These are phyloP conservation scores for Atractosteus spatula DNA, from an alignment of 2,113 vertebrate species.

Conservation along the genomic window DNA sequence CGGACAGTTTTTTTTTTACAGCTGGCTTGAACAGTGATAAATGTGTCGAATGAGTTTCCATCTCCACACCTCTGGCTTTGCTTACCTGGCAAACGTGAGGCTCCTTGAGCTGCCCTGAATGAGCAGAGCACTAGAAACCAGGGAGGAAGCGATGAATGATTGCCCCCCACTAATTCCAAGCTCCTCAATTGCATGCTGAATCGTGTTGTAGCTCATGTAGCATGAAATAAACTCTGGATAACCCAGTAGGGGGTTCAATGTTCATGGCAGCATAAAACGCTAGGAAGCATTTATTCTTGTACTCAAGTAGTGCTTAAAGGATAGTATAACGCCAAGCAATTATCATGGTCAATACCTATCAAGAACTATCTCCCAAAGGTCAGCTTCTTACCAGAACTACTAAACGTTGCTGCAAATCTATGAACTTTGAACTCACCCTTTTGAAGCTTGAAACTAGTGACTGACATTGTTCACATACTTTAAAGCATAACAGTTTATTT, in stretches of 20 bases:
- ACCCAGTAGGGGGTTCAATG: not conserved
- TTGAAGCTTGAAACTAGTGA: too few species aligned
- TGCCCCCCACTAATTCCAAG: not conserved
- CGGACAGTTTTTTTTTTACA: slow-evolving; percentile 34
- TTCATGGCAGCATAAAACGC: not conserved
- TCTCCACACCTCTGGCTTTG: not conserved
- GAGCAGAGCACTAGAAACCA: not conserved
- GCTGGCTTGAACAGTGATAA: slow-evolving; percentile 46
- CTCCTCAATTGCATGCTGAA: not conserved
- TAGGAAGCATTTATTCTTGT: not conserved
- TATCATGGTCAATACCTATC: too few species aligned
- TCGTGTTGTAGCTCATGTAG: not conserved
- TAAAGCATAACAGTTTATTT: too few species aligned
- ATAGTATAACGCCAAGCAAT: too few species aligned
- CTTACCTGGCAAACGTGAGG: not conserved
- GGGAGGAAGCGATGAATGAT: not conserved
- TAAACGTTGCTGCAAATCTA: too few species aligned
- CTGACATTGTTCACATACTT: not conserved
- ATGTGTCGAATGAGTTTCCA: slow-evolving; percentile 43
- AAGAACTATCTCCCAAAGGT: too few species aligned
- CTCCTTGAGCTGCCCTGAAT: not conserved
- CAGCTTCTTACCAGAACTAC: too few species aligned
- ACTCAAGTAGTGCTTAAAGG: too few species aligned
- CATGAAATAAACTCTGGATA: not conserved
- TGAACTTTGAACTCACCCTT: too few species aligned